Evolutionary conservation across 1,140 invertebrate species (phyloP).

Genomic region (Bathynomus jamesi): DNA sequence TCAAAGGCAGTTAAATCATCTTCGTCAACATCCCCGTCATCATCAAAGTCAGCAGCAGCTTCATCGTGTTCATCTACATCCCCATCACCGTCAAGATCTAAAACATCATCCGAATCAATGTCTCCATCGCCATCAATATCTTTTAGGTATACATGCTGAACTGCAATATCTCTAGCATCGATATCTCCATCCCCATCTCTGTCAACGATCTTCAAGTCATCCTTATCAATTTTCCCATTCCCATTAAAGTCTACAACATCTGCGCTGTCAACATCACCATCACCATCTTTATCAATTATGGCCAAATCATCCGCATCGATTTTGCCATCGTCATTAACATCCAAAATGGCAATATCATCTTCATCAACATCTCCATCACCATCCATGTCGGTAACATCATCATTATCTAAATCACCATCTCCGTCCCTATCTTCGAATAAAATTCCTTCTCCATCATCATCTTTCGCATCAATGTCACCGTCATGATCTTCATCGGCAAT

Average conservation of each 20-base stretch:
- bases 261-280: constrained; percentile 13
- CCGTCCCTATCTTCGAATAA: constrained; percentile 4
- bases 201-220: constrained; percentile 24
- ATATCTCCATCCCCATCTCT: constrained; percentile 32
- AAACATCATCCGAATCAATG: constrained; percentile 24
- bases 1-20: constrained; percentile 3
- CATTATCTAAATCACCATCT: constrained; percentile 12
- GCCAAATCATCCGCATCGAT: constrained; percentile 25
- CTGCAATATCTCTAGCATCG: background rate
- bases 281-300: constrained; percentile 17
- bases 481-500: constrained; percentile 13
- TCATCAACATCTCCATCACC: constrained; percentile 29
- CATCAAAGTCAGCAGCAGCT: background rate
- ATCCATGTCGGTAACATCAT: constrained; percentile 29
- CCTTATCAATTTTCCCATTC: constrained; percentile 20
- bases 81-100: constrained; percentile 29
- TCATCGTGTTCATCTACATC: constrained; percentile 20
- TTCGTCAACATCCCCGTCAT: constrained; percentile 13
- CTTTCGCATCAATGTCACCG: constrained; percentile 8
- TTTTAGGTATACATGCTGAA: constrained; percentile 11
- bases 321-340: constrained; percentile 33
- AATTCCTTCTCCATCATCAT: constrained; percentile 20
- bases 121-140: constrained; percentile 32
- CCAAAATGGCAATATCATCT: constrained; percentile 21
- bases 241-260: constrained; percentile 13